A percentile compares a stretch with the other conserved stretches of the same genome.
phyloP scores from a whole-genome alignment of 2,113 vertebrate genomes.

The Psammodynastes pulverulentus region DNA sequence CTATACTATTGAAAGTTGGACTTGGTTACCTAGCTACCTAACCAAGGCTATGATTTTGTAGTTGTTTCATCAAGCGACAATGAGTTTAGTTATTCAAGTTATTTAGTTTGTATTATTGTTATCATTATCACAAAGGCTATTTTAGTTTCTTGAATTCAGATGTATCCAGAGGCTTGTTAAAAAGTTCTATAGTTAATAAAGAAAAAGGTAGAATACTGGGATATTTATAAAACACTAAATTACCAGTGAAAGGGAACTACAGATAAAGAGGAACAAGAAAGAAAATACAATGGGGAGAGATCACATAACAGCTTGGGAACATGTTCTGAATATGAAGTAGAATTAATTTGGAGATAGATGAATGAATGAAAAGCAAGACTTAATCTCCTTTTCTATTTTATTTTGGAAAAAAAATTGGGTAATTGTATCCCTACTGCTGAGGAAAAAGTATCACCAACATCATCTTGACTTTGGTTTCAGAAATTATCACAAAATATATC shows the following conservation, averaged over 20 bases:
- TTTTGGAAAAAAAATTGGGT: constrained; percentile 5
- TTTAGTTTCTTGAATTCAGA: neutral
- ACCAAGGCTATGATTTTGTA: neutral
- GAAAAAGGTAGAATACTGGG: neutral
- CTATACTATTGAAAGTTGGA: neutral
- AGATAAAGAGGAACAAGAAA: neutral
- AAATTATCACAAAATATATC: constrained; percentile 37
- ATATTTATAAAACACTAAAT: neutral
- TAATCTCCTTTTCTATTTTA: neutral
- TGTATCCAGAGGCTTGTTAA: neutral
- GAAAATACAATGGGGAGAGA: neutral
- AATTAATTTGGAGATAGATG: neutral
- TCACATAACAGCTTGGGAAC: neutral
- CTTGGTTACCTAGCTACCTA: neutral
- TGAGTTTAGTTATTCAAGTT: neutral
- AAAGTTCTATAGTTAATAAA: neutral
- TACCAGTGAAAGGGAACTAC: neutral
- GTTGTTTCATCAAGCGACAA: neutral
- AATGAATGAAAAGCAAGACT: neutral
- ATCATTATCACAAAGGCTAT: neutral
- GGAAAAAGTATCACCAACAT: constrained; percentile 8
- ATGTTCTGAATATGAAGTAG: fast-evolving
- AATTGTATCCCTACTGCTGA: neutral
- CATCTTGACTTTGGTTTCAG: constrained; percentile 36
- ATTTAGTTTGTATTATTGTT: neutral